Evolutionary conservation across 2,797 vertebrate genomes (phyloP), one percentile per base, ranked within the genome.

Genomic region (Brachyalestes nurse): DNA sequence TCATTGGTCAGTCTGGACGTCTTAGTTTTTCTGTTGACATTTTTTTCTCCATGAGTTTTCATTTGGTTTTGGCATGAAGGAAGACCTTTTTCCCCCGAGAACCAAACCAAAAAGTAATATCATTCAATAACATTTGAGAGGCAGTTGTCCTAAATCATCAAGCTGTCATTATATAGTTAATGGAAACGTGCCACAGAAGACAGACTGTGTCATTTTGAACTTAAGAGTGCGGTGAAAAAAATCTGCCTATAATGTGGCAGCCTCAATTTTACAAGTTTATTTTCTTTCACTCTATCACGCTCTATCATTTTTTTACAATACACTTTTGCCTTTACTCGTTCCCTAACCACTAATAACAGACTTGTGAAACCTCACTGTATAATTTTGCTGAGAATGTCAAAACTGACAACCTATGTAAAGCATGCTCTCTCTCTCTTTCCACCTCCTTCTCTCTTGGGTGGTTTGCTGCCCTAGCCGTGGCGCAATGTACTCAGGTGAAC

Each of bases 311-410:
- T 82, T 86, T 87, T 84, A 87, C 83, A 80, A 47, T 61, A 75
- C 70, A 69, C 79, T 80, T 88, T 88, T 87, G 87, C 88, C 86
- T 89, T 77, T 89, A 92, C 87, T 86, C 66, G 73, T 77, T 75
- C 67, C 25, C 83, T 86, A 66, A 82, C 84, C 86, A 86, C 84
- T 91, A 92, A 92, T 91, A 84, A 88, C 66, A 69, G 90, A 85
- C 82, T 89, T 72, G 79, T 76, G 79, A 85, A 85, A 86, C 86
- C 84, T 72, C 83, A 84, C 61, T 75, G 77, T 82, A 65, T 87
- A 77, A 85, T 86, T 86, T 87, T 87, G 81, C 86, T 88, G 87
- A 86, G 84, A 84, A 75, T 88, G 82, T 88, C 65, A 84, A 88
- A 88, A 86, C 82, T 83, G 86, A 88, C 86, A 85, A 72, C 74